Evolutionary conservation across 2,797 vertebrate genomes (phyloP).

Genomic region (Takifugu ocellatus): DNA sequence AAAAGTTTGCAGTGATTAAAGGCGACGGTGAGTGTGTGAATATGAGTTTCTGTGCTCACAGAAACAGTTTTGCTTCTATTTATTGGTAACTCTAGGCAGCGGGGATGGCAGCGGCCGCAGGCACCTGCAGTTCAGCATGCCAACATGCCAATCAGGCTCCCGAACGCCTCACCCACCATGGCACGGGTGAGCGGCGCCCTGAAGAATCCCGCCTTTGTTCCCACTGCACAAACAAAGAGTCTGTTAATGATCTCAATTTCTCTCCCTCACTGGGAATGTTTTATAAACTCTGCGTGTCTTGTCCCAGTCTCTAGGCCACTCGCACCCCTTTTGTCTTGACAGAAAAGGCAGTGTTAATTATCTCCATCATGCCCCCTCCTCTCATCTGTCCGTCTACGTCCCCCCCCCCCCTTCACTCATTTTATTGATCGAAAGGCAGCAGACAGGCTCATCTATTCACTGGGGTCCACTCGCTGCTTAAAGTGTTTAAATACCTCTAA

Average conservation of each 20-base stretch:
- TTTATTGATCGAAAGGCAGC: conserved; percentile 50
- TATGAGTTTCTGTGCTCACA: conserved; percentile 11
- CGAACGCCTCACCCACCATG: conserved; percentile 54
- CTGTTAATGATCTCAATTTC: conserved; percentile 46
- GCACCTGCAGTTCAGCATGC: conserved; percentile 65
- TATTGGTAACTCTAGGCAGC: conserved; percentile 58
- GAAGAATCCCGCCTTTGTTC: conserved; percentile 64
- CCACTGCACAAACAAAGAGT: conserved; percentile 37
- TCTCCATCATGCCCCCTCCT: conserved; percentile 34
- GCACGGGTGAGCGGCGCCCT: conserved; percentile 38
- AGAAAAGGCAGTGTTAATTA: conserved; percentile 64
- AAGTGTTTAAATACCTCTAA: conserved; percentile 65
- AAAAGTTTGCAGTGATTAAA: conserved; percentile 27
- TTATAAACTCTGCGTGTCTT: conserved; percentile 28
- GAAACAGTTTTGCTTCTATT: conserved; percentile 48
- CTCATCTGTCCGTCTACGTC: conserved; percentile 30
- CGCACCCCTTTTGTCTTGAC: conserved; percentile 36
- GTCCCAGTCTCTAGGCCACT: conserved; percentile 16
- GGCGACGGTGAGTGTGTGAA: conserved; percentile 14
- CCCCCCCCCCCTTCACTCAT: conserved; percentile 29
- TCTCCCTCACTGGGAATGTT: conserved; percentile 18
- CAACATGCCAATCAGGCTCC: conserved; percentile 52
- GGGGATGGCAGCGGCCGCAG: conserved; percentile 38
- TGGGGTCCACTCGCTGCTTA: conserved; percentile 54
- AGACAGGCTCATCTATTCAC: conserved; percentile 69